phyloP scores from a whole-genome alignment of 2,797 vertebrate genomes.

The Gadopsis bispinosus region DNA sequence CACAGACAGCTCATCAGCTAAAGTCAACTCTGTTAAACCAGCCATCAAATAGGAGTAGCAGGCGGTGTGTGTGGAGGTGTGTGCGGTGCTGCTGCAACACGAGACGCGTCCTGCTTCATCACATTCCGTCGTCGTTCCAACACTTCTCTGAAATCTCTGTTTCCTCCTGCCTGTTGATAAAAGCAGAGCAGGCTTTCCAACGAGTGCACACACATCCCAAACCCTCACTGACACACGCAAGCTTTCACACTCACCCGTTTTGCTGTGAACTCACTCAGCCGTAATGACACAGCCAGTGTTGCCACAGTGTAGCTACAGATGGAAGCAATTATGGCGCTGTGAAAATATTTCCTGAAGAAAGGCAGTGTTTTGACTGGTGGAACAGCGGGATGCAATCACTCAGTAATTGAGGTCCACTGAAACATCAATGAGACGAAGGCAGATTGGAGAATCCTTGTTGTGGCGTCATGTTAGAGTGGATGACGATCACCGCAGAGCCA shows the following conservation, averaged over 20 bases:
- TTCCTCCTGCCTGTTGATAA: constrained; percentile 37
- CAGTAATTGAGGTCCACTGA: constrained; percentile 80
- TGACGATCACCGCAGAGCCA: constrained; percentile 35
- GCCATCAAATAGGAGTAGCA: constrained; percentile 59
- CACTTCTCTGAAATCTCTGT: constrained; percentile 59
- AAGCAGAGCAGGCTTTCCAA: constrained; percentile 36
- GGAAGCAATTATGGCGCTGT: constrained; percentile 84
- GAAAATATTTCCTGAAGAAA: constrained; percentile 85
- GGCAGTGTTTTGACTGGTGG: constrained; percentile 82
- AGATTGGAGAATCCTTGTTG: constrained; percentile 62
- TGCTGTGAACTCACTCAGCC: constrained; percentile 74
- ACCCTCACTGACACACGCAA: constrained; percentile 2
- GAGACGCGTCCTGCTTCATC: constrained; percentile 51
- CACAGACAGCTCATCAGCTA: constrained; percentile 73
- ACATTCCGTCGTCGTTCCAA: constrained; percentile 41
- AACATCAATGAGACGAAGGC: constrained; percentile 67
- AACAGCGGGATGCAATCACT: constrained; percentile 82
- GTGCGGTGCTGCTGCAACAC: constrained; percentile 34
- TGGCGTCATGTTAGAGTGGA: constrained; percentile 50
- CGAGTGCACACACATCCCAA: constrained; percentile 19
- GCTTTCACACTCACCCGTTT: constrained; percentile 44
- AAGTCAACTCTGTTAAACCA: constrained; percentile 74
- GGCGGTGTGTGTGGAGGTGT: not conserved
- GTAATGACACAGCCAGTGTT: constrained; percentile 77
- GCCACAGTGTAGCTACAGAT: constrained; percentile 80